These are phyloP conservation scores for Premnoplex brunnescens DNA, from an alignment of 2,797 vertebrate species.

Conservation along the genomic window DNA sequence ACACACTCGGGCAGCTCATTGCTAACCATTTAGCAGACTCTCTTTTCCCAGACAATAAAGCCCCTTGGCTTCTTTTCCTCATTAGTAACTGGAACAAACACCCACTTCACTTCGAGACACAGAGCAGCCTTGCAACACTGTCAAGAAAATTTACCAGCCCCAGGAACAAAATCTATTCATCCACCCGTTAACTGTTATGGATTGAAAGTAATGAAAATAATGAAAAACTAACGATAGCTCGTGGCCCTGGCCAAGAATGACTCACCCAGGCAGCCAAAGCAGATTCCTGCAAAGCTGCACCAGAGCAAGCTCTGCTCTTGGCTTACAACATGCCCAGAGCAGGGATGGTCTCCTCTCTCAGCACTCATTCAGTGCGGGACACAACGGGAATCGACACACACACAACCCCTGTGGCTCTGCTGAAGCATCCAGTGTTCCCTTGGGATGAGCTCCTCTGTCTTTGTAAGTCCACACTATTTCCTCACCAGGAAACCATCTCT, in stretches of 20 bases:
- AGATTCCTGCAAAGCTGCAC: slow-evolving; percentile 25
- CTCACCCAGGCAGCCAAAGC: slow-evolving; percentile 36
- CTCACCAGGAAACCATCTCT: not conserved
- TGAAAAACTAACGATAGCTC: not conserved
- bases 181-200: slow-evolving; percentile 25
- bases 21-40: slow-evolving; percentile 27
- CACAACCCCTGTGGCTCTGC: not conserved
- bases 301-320: not conserved
- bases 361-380: not conserved
- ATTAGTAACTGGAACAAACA: slow-evolving; percentile 57
- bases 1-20: not conserved
- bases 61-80: slow-evolving; percentile 45
- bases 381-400: accelerated
- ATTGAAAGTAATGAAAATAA: slow-evolving; percentile 50
- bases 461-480: not conserved
- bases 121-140: slow-evolving; percentile 29
- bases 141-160: slow-evolving; percentile 54
- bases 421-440: accelerated
- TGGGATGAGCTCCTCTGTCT: not conserved
- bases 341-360: not conserved
- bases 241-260: slow-evolving; percentile 17
- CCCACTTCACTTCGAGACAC: slow-evolving; percentile 23
- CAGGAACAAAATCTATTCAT: slow-evolving; percentile 32
- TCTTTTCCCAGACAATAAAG: slow-evolving; percentile 45
- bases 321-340: not conserved